Conservation (phyloP, 2,888 invertebrate species). For the Drosophila mimetica region DNA sequence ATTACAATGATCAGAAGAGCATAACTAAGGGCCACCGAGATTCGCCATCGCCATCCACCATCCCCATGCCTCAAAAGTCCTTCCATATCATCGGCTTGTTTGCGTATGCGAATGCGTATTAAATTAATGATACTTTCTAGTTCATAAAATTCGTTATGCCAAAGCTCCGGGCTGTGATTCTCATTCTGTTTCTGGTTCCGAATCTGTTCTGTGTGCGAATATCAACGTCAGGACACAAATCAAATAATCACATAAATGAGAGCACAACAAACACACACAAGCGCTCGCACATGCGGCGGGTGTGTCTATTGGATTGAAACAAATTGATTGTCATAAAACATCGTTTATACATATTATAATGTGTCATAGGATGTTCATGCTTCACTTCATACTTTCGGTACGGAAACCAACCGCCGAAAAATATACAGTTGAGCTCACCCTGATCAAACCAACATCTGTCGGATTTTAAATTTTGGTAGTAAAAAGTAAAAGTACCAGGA, state of each 20-base stretch:
- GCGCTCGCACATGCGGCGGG: constrained; percentile 21
- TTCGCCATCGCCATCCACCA: neutral
- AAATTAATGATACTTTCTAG: constrained; percentile 84
- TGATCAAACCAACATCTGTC: constrained; percentile 7
- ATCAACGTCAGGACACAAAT: constrained; percentile 76
- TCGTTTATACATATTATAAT: constrained; percentile 81
- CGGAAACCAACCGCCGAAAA: constrained; percentile 21
- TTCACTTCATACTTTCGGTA: constrained; percentile 61
- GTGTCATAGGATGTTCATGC: constrained; percentile 77
- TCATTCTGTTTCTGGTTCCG: constrained; percentile 7
- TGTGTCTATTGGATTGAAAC: constrained; percentile 82
- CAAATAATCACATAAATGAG: constrained; percentile 81
- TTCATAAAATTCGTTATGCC: constrained; percentile 82
- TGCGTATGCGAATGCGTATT: constrained; percentile 77
- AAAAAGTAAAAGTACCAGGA: neutral
- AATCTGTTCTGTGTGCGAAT: constrained; percentile 50
- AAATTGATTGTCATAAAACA: constrained; percentile 83
- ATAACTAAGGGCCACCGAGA: constrained; percentile 66
- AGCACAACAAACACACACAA: constrained; percentile 45
- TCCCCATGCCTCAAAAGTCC: neutral
- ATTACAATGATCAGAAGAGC: constrained; percentile 71
- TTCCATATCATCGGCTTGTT: constrained; percentile 42
- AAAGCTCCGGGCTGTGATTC: constrained; percentile 6
- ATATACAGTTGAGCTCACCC: constrained; percentile 13
- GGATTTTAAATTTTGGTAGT: neutral